Percentiles rank a stretch among this genome's conserved stretches.
These are phyloP conservation scores for Lethrus apterus DNA, from an alignment of 1,140 invertebrate genomes.

Conservation along the genomic window DNA sequence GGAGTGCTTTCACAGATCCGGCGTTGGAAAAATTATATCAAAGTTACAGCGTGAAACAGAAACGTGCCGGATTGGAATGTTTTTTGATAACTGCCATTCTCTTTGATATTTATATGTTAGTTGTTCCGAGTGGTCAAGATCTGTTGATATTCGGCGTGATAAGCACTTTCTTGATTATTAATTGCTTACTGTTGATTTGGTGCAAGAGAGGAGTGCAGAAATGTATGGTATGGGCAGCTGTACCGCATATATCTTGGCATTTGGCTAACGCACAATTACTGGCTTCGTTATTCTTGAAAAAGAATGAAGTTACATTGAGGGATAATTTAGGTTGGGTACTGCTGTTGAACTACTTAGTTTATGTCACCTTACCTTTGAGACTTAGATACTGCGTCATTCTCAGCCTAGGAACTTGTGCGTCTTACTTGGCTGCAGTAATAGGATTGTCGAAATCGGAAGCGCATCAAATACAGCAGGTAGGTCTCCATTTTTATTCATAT, in stretches of 20 bases:
- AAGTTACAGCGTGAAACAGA: slow-evolving; percentile 66
- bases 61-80: slow-evolving; percentile 67
- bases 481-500: slow-evolving; percentile 12
- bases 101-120: slow-evolving; percentile 57
- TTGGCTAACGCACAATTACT: slow-evolving; percentile 55
- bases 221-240: slow-evolving; percentile 43
- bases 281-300: slow-evolving; percentile 48
- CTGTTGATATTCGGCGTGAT: slow-evolving; percentile 44
- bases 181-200: slow-evolving; percentile 47
- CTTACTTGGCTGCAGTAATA: slow-evolving; percentile 52
- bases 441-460: slow-evolving; percentile 43
- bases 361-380: slow-evolving; percentile 71
- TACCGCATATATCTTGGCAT: slow-evolving; percentile 57
- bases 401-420: slow-evolving; percentile 49
- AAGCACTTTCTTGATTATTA: slow-evolving; percentile 46
- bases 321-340: slow-evolving; percentile 70
- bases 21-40: slow-evolving; percentile 67
- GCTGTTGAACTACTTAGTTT: slow-evolving; percentile 76
- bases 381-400: slow-evolving; percentile 56
- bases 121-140: slow-evolving; percentile 48
- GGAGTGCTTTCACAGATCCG: slow-evolving; percentile 43
- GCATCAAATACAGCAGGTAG: slow-evolving; percentile 50
- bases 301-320: slow-evolving; percentile 45
- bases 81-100: slow-evolving; percentile 62
- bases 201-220: slow-evolving; percentile 41